These are phyloP conservation scores for Apis dorsata DNA, from an alignment of 1,140 invertebrate species.

Conservation along the genomic window DNA sequence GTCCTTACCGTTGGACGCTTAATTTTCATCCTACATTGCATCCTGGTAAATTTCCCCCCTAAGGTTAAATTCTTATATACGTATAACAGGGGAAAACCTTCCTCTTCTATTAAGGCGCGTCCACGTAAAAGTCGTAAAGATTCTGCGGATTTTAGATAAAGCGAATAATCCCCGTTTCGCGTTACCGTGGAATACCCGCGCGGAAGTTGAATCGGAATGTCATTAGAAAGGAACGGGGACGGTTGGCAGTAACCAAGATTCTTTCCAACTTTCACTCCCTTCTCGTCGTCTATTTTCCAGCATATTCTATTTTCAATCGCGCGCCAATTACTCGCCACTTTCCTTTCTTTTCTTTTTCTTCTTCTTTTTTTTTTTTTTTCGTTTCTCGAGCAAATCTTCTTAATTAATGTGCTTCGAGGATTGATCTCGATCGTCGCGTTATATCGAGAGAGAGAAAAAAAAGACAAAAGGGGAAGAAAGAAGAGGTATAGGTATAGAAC, in stretches of 20 bases:
- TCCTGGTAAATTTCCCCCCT: too few species aligned
- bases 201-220: not conserved
- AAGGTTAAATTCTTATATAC: too few species aligned
- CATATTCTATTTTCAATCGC: not conserved
- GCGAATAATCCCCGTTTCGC: not conserved
- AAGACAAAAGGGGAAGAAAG: too few species aligned
- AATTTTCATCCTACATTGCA: too few species aligned
- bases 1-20: too few species aligned
- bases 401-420: too few species aligned
- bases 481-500: too few species aligned
- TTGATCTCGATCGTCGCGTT: too few species aligned
- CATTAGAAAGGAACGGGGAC: not conserved
- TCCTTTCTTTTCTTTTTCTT: not conserved
- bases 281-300: not conserved
- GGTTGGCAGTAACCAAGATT: not conserved
- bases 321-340: not conserved
- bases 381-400: not conserved
- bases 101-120: not conserved
- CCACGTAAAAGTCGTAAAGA: not conserved
- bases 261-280: not conserved
- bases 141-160: not conserved
- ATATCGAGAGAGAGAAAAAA: too few species aligned
- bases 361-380: not conserved
- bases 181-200: not conserved
- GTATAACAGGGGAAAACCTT: not conserved